Percentiles rank a stretch among this genome's conserved stretches.
phyloP scores from a whole-genome alignment of 2,888 invertebrate genomes.

The Calameuta idolon region DNA sequence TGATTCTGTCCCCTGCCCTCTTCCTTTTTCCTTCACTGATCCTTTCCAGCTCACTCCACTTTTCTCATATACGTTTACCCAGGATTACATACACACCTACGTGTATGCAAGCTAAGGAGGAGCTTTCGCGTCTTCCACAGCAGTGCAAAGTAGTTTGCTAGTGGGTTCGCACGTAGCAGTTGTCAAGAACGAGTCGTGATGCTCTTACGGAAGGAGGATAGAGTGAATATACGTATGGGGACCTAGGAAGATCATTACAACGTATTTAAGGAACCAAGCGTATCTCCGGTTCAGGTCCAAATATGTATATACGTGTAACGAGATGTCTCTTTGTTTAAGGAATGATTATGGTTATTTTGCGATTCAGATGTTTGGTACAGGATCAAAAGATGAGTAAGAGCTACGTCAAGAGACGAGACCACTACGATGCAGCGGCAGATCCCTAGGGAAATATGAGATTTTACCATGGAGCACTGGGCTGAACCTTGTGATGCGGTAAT shows the following conservation, averaged over 20 bases:
- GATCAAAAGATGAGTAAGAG: not conserved
- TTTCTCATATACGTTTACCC: not conserved
- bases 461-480: not conserved
- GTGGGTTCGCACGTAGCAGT: not conserved
- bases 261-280: not conserved
- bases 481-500: not conserved
- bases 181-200: not conserved
- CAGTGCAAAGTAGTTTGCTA: not conserved
- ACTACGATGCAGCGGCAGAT: not conserved
- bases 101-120: not conserved
- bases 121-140: not conserved
- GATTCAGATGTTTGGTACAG: not conserved
- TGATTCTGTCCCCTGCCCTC: not conserved
- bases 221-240: not conserved
- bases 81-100: not conserved
- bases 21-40: not conserved
- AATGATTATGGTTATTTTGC: no score
- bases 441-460: not conserved
- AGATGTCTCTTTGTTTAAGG: not conserved
- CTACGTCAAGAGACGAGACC: not conserved
- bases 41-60: not conserved
- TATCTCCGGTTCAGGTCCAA: not conserved
- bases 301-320: not conserved
- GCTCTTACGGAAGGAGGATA: not conserved
- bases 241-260: not conserved